A percentile compares a stretch with the other conserved stretches of the same genome.
Evolutionary conservation across 2,113 vertebrate genomes (phyloP).

Genomic region (Sorex araneus): DNA sequence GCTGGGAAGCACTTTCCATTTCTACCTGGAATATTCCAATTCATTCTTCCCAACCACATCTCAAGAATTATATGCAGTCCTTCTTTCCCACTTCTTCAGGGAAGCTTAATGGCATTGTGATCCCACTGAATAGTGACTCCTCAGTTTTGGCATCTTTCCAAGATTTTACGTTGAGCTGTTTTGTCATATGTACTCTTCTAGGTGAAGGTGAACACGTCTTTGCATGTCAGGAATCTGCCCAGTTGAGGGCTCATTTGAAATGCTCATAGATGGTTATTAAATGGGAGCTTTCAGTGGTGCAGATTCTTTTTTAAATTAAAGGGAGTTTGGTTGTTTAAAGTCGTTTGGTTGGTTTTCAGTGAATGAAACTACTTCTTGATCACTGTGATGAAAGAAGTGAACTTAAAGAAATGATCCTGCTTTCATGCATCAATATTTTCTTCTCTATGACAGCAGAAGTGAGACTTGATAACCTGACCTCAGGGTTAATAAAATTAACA

Average conservation of each 20-base stretch:
- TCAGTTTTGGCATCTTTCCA: not conserved
- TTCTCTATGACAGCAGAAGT: not conserved
- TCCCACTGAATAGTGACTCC: not conserved
- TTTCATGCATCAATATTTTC: not conserved
- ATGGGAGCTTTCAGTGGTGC: not conserved
- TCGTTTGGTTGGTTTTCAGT: conserved; percentile 2
- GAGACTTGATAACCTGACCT: not conserved
- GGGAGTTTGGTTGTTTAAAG: not conserved
- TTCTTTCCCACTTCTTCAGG: not conserved
- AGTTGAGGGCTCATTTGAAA: not conserved
- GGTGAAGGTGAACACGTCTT: not conserved
- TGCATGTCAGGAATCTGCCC: not conserved
- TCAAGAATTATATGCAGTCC: not conserved
- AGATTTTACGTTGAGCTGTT: not conserved
- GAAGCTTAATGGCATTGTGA: not conserved
- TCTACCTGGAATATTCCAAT: conserved; percentile 1
- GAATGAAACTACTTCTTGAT: not conserved
- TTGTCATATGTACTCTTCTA: not conserved
- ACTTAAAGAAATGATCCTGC: not conserved
- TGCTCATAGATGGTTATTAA: conserved; percentile 13
- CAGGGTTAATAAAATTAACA: not conserved
- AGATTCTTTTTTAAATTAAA: not conserved
- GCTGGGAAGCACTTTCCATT: not conserved
- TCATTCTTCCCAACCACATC: not conserved
- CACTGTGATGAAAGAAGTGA: conserved; percentile 7